Percentiles rank a stretch among this genome's conserved stretches.
Evolutionary conservation across 2,797 vertebrate genomes (phyloP).

Genomic region (Brachymystax lenok): DNA sequence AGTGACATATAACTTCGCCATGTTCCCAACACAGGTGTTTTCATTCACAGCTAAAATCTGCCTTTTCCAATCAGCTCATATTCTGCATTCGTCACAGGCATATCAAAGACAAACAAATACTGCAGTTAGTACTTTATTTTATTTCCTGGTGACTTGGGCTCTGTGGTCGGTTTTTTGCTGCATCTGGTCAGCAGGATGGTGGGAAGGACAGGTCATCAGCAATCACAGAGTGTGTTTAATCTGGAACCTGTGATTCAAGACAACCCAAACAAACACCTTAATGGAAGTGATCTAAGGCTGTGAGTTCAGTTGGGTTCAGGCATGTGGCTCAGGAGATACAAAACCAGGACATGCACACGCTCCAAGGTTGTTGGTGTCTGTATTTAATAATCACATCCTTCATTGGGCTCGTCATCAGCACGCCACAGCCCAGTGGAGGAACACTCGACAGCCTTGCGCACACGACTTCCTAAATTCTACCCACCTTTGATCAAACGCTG

Average conservation of each 20-base stretch:
- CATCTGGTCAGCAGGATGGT: slow-evolving; percentile 5
- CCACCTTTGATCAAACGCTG: slow-evolving; percentile 47
- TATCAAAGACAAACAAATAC: not conserved
- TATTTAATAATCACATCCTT: slow-evolving; percentile 19
- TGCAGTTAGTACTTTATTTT: not conserved
- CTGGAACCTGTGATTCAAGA: slow-evolving; percentile 11
- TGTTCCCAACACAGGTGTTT: slow-evolving; percentile 8
- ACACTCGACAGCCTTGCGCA: slow-evolving; percentile 32
- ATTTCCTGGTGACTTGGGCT: not conserved
- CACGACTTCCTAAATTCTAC: slow-evolving; percentile 29
- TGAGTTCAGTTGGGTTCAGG: not conserved
- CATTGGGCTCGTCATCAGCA: slow-evolving; percentile 11
- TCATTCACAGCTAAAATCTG: not conserved
- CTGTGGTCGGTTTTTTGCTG: not conserved
- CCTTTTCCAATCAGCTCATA: not conserved
- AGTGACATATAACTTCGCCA: not conserved
- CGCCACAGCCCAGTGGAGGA: not conserved
- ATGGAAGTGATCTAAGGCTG: not conserved
- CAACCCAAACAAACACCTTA: not conserved
- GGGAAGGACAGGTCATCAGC: slow-evolving; percentile 23
- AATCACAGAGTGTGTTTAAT: not conserved
- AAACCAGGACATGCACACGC: slow-evolving; percentile 7
- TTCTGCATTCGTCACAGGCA: not conserved
- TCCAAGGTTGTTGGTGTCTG: not conserved
- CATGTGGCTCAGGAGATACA: slow-evolving; percentile 16